Percentiles rank a stretch among this genome's conserved stretches.
Conservation (phyloP, 2,113 vertebrate genomes). For the Petaurus breviceps region DNA sequence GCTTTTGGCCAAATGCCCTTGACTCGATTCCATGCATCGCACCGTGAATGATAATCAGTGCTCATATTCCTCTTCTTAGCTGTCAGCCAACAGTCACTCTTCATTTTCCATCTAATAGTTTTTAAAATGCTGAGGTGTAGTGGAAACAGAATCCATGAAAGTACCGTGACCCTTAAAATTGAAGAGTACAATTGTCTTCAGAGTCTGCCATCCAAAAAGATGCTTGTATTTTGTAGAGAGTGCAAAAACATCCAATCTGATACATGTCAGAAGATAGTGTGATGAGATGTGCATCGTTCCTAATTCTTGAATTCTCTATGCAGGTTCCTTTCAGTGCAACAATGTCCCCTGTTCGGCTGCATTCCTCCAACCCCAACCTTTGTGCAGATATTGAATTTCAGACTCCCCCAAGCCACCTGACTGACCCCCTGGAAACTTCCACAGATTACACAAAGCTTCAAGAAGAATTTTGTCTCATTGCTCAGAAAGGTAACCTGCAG, state of each 20-base stretch:
- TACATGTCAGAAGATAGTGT: neutral
- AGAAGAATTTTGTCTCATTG: slow-evolving; percentile 97
- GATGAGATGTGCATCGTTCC: neutral
- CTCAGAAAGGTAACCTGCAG: slow-evolving; percentile 93
- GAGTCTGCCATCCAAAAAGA: neutral
- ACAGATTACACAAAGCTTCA: slow-evolving; percentile 97
- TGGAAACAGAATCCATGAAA: neutral
- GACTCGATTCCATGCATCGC: neutral
- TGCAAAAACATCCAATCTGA: neutral
- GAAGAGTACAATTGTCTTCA: neutral
- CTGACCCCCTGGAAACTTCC: slow-evolving; percentile 91
- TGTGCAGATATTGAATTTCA: slow-evolving; percentile 96
- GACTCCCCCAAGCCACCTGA: slow-evolving; percentile 88
- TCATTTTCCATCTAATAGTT: neutral
- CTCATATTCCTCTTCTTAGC: slow-evolving; percentile 15
- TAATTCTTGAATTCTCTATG: slow-evolving; percentile 46
- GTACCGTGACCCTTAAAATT: neutral
- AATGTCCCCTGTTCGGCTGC: slow-evolving; percentile 94
- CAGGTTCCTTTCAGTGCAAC: slow-evolving; percentile 96
- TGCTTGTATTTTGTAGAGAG: neutral
- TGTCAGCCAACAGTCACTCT: neutral
- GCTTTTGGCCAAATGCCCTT: slow-evolving; percentile 35
- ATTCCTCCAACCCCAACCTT: slow-evolving; percentile 98
- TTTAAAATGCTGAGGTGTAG: neutral
- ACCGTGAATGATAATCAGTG: slow-evolving; percentile 9